Base-by-base conservation (phyloP, 1,140 invertebrate species). In the Temnothorax longispinosus region DNA sequence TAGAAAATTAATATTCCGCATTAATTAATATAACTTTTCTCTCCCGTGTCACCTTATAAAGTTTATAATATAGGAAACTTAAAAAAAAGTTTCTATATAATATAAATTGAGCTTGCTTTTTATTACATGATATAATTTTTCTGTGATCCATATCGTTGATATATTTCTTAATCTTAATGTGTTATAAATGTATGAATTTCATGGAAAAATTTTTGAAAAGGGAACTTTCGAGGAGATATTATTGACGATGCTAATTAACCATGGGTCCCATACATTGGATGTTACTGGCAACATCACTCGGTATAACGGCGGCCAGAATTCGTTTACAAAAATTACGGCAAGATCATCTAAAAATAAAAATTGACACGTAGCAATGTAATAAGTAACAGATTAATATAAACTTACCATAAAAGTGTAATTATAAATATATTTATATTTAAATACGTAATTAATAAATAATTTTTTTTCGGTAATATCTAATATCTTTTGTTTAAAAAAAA, bases 261-360 rank as follows among this genome's bases (percentile, higher is more conserved):
- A 81, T 44, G 38, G 10, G 2, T 81, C 8, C 62, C 74, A 77
- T 32, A 0, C 5, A 13, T 56, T 3, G 5, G 4, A 2, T 32
- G 15, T 0, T 6, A 2, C 0, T 41, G 77, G 44, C 1, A 56
- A 1, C 35, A 32, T 8, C 0, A 27, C 0, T 21, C 47, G 64
- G 44, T 56, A 71, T 13, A 81, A 1, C 3, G 0, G 0, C 5
- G 64, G 77, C 64, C 77, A 81, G 7, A 41, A 56, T 32, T 71
- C 35, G 8, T 81, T 81, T 7, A 27, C 8, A 32, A 81, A 67
- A 38, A 0, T 18, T 13, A 54, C 2, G 0, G 44, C 35, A 7
- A 67, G 11, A 41, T 80, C 13, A 27, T 27, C 77, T 80, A 8
- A 50, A 80, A 80, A 38, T 78, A 35, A n/a, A 80, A 54, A 54